Evolutionary conservation across 2,888 invertebrate species (phyloP).

Genomic region (Andricus quercusramuli): DNA sequence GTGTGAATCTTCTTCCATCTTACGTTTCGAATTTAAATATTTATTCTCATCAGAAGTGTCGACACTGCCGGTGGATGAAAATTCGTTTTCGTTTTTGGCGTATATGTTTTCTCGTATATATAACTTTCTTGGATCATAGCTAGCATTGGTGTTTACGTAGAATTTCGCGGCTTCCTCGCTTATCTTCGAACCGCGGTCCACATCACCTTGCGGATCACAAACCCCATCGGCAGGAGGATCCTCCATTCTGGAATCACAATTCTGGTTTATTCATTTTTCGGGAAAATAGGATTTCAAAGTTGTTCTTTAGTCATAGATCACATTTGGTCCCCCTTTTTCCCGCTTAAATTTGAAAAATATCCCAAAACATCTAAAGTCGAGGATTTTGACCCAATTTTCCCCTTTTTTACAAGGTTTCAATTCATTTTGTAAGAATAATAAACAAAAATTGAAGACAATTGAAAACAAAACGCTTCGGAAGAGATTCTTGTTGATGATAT

Average conservation of each 20-base stretch:
- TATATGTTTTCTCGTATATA: background rate
- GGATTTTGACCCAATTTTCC: no score
- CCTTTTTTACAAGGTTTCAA: no score
- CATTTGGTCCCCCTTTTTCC: no score
- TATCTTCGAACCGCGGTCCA: background rate
- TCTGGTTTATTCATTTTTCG: background rate
- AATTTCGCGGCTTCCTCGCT: background rate
- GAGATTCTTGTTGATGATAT: no score
- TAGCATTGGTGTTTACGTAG: background rate
- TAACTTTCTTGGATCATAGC: constrained; percentile 7
- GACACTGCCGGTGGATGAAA: background rate
- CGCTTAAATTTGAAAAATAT: no score
- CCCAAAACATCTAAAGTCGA: no score
- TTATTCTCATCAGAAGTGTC: background rate
- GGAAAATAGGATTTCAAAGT: background rate
- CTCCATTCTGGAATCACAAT: background rate
- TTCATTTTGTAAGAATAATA: no score
- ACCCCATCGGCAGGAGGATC: background rate
- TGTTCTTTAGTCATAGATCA: no score
- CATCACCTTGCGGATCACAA: background rate
- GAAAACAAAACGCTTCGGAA: no score
- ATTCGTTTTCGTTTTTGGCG: background rate
- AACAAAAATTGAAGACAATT: no score
- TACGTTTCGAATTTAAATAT: no score
- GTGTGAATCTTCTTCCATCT: background rate